Base-by-base conservation (phyloP, 2,888 invertebrate genomes). In the Drosophila multiciliata region DNA sequence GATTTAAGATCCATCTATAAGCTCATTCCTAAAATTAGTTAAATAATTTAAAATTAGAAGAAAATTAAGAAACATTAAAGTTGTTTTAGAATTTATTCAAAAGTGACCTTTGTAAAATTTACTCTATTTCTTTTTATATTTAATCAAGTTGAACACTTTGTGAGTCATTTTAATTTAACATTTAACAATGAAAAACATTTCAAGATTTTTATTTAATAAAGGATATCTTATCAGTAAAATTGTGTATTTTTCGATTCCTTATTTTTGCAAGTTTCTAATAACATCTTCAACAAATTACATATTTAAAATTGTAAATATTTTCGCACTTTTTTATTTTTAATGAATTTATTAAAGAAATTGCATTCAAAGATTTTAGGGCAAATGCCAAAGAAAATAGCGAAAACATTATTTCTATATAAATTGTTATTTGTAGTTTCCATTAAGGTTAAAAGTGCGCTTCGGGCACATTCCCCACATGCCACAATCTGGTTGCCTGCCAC, bases 401-500 rank as follows among this genome's bases (percentile, higher is more conserved):
- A 45, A 23, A 8, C 4, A 15, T 23, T 4, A 2, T 45, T 15
- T 45, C 8, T 0, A 36, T 26, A 9, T 40, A 6, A 35, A 49
- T 29, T 23, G 23, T 9, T 17, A 6, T 45, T 23, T 32, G 20
- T 11, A 15, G 35, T 20, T 6, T 26, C 64, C 49, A 65, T 61
- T 72, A 48, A 59, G 74, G 74, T 54, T 78, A 26, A 54, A 23
- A 12, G 23, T 62, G n/a, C 12, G 40, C 32, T 8, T 8, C 36
- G 38, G 15, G 29, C 15, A 48, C 20, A 42, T 70, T 32, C 50
- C 5, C 15, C 62, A 42, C 62, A 62, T 55, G 23, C 17, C 26
- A 17, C 5, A 49, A 67, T 40, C 61, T 78, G n/a, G 36, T 9
- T 48, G 23, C 33, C 69, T 58, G 67, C 53, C 83, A 88, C 89